Percentiles rank a stretch among this genome's conserved stretches.
Conservation (phyloP, 2,113 vertebrate species). For the Origma solitaria region DNA sequence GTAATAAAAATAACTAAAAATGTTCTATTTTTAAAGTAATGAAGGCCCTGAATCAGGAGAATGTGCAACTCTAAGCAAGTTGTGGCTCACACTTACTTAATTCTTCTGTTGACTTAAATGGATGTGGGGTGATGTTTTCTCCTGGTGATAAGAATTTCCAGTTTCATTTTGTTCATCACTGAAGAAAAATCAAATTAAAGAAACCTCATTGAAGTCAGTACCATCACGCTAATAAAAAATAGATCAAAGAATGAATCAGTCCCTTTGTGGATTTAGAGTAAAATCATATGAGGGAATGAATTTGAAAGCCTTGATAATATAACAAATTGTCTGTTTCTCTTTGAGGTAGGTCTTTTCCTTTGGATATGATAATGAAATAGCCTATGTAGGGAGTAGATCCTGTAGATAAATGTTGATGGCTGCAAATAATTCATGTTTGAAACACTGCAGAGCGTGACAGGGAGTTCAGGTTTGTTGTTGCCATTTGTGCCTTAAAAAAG, state of each 20-base stretch:
- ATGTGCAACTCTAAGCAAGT: not conserved
- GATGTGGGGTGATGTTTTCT: not conserved
- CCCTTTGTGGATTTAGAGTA: slow-evolving; percentile 4
- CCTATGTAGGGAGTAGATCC: not conserved
- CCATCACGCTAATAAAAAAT: not conserved
- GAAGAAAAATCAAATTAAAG: not conserved
- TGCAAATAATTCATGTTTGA: not conserved
- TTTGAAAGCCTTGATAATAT: slow-evolving; percentile 31
- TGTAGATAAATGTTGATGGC: not conserved
- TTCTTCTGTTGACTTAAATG: slow-evolving; percentile 4
- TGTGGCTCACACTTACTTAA: not conserved
- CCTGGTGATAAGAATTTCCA: not conserved
- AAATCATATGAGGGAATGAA: slow-evolving; percentile 20
- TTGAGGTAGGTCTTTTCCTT: not conserved
- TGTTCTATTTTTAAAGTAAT: not conserved
- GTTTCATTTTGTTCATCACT: slow-evolving; percentile 10
- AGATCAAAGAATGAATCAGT: slow-evolving; percentile 33
- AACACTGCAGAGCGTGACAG: not conserved
- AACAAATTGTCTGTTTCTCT: slow-evolving; percentile 23
- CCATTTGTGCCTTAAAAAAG: not conserved
- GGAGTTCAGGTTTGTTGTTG: not conserved
- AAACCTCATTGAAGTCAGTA: not conserved
- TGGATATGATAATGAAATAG: not conserved
- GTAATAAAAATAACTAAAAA: not conserved
- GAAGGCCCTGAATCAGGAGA: not conserved